Conservation (phyloP, 2,888 invertebrate species). For the Resseliella maxima region DNA sequence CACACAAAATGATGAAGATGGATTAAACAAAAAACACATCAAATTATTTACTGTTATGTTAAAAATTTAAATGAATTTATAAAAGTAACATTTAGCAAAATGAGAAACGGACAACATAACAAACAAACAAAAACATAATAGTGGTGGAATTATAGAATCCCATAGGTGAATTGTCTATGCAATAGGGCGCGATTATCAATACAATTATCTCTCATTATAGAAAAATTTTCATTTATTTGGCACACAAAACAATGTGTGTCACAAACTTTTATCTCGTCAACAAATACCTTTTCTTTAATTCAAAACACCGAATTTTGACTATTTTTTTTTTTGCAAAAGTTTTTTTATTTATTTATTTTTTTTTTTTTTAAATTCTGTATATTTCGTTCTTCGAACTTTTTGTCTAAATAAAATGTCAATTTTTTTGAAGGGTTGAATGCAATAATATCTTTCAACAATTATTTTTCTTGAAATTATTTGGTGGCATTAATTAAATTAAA, state of each 20-base stretch:
- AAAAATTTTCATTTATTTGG: too few species aligned
- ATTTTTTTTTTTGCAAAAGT: neutral
- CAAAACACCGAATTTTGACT: neutral
- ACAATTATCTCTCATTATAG: neutral
- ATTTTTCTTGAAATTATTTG: too few species aligned
- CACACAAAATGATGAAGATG: neutral
- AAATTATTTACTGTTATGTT: conserved; percentile 50
- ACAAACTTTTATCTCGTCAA: neutral
- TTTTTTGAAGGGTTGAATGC: neutral
- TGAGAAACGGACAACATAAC: neutral
- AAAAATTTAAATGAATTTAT: conserved; percentile 37
- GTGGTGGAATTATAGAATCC: neutral
- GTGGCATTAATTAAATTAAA: too few species aligned
- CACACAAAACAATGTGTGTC: neutral
- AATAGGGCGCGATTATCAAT: conserved; percentile 3
- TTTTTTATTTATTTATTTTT: neutral
- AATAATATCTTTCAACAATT: too few species aligned
- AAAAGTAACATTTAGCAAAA: neutral
- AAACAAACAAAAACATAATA: neutral
- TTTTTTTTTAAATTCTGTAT: too few species aligned
- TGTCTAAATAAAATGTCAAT: neutral
- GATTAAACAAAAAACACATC: neutral
- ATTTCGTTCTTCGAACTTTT: too few species aligned
- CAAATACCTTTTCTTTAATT: neutral
- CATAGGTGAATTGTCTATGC: neutral